phyloP scores from a whole-genome alignment of 2,797 vertebrate species.

The Ctenopoma multispine region DNA sequence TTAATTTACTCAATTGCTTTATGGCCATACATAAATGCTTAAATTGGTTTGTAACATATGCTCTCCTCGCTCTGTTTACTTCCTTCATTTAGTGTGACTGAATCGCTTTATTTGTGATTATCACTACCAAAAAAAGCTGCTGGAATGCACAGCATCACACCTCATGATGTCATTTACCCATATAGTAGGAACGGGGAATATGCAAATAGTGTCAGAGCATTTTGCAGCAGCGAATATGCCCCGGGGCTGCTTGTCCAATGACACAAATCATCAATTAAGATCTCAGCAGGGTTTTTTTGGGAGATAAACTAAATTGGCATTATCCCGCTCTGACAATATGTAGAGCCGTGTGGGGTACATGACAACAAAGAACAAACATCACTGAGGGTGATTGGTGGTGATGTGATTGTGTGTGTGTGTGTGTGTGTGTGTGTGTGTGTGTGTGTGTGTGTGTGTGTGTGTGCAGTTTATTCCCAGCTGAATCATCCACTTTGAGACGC shows the following conservation, averaged over 20 bases:
- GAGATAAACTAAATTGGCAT: constrained; percentile 85
- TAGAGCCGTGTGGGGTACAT: constrained; percentile 58
- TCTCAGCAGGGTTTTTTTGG: constrained; percentile 84
- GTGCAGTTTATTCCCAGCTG: constrained; percentile 38
- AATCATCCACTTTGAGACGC: constrained; percentile 34
- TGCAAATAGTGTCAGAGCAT: constrained; percentile 82
- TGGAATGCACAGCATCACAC: constrained; percentile 79
- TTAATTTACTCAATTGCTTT: constrained; percentile 81
- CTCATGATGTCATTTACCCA: constrained; percentile 81
- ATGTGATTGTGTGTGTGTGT: neutral
- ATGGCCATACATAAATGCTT: constrained; percentile 75
- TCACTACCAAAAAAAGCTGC: constrained; percentile 73
- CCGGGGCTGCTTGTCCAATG: constrained; percentile 86
- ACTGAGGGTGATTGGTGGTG: constrained; percentile 56
- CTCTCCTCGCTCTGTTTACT: constrained; percentile 79
- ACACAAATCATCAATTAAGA: constrained; percentile 91
- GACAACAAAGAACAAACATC: constrained; percentile 80
- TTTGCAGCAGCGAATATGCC: constrained; percentile 79
- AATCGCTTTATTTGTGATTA: constrained; percentile 85
- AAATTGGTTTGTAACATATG: constrained; percentile 83
- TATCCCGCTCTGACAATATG: constrained; percentile 75
- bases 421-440: neutral
- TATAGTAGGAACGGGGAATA: constrained; percentile 82
- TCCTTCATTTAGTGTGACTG: constrained; percentile 79
- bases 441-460: constrained; percentile 15